Evolutionary conservation across 2,888 invertebrate species (phyloP).

Genomic region (Melieria crassipennis): DNA sequence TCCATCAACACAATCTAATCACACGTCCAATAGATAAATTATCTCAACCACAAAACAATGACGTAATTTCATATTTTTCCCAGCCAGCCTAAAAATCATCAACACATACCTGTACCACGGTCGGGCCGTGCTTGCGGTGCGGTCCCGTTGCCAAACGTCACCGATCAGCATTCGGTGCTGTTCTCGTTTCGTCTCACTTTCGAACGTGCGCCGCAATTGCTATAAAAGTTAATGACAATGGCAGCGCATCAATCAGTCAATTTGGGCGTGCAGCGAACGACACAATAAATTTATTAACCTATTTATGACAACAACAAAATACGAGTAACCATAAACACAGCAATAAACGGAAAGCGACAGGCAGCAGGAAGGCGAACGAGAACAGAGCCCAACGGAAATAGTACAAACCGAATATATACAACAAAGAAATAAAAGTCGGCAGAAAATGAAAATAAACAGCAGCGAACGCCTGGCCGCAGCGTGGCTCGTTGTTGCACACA

Average conservation of each 20-base stretch:
- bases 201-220: slow-evolving; percentile 26
- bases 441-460: slow-evolving; percentile 16
- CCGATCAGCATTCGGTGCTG: no score
- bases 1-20: no score
- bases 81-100: no score
- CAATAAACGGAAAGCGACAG: slow-evolving; percentile 4
- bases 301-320: slow-evolving; percentile 35
- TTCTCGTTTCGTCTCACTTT: background rate
- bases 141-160: no score
- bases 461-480: slow-evolving; percentile 4
- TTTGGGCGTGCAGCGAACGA: slow-evolving; percentile 7
- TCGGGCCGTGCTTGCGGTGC: no score
- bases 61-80: no score
- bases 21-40: no score
- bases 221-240: slow-evolving; percentile 53
- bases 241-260: slow-evolving; percentile 50
- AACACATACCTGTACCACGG: no score
- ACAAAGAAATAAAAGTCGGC: background rate
- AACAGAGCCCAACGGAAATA: no score
- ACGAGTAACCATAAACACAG: slow-evolving; percentile 16
- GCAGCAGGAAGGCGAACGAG: slow-evolving; percentile 18
- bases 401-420: no score
- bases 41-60: no score
- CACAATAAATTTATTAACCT: slow-evolving; percentile 37
- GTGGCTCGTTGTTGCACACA: slow-evolving; percentile 5